phyloP scores from a whole-genome alignment of 2,888 invertebrate species.

The Apotomis betuletana region DNA sequence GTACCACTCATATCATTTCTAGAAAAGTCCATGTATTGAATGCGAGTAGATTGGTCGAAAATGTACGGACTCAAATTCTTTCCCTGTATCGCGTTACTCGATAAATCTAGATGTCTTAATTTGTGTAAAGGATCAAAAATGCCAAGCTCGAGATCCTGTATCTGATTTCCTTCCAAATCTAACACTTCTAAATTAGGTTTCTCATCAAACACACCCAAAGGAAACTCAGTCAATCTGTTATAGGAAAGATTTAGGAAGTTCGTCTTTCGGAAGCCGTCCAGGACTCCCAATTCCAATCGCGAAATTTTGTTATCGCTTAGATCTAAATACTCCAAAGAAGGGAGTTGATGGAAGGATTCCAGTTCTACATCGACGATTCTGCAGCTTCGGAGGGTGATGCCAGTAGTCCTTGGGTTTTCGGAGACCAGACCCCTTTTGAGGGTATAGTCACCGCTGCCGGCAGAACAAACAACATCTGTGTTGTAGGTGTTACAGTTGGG shows the following conservation, averaged over 20 bases:
- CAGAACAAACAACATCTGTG: slow-evolving; percentile 50
- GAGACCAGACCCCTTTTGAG: slow-evolving; percentile 54
- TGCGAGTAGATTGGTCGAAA: slow-evolving; percentile 54
- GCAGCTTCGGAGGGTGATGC: slow-evolving; percentile 52
- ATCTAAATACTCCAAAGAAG: slow-evolving; percentile 57
- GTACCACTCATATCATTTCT: slow-evolving; percentile 62
- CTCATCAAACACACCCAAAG: slow-evolving; percentile 62
- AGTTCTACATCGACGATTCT: slow-evolving; percentile 53
- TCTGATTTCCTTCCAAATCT: slow-evolving; percentile 60
- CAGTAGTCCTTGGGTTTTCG: slow-evolving; percentile 51
- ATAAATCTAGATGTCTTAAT: slow-evolving; percentile 58
- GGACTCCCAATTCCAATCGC: slow-evolving; percentile 56
- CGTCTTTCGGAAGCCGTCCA: slow-evolving; percentile 56
- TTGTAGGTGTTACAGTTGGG: slow-evolving; percentile 14
- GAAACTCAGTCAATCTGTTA: slow-evolving; percentile 57
- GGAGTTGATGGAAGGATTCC: slow-evolving; percentile 58
- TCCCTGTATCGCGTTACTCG: slow-evolving; percentile 58
- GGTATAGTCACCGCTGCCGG: slow-evolving; percentile 47
- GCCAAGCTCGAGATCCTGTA: slow-evolving; percentile 54
- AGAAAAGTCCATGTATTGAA: slow-evolving; percentile 60
- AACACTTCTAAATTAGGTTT: slow-evolving; percentile 57
- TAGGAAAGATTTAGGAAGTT: slow-evolving; percentile 60
- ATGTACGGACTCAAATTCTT: slow-evolving; percentile 54
- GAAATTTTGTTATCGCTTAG: slow-evolving; percentile 61
- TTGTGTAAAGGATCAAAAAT: slow-evolving; percentile 58